Conservation (phyloP, 2,797 vertebrate genomes). For the Rhinella marina region DNA sequence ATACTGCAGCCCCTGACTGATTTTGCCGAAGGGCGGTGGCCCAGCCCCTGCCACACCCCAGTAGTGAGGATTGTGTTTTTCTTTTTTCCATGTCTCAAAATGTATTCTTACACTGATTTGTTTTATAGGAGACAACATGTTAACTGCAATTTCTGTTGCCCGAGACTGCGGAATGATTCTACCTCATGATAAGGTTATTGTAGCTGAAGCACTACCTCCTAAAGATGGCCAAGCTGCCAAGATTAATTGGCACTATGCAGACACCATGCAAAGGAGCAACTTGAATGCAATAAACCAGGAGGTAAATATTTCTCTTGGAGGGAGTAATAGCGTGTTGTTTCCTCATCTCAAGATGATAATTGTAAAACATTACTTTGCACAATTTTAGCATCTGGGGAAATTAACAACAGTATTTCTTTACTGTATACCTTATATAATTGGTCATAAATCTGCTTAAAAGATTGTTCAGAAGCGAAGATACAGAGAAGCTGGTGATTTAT, state of each 20-base stretch:
- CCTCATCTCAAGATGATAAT: background rate
- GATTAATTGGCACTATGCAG: conserved; percentile 95
- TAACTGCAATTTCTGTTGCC: conserved; percentile 97
- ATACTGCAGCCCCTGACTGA: too few species aligned
- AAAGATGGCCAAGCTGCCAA: conserved; percentile 91
- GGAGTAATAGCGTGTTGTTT: too few species aligned
- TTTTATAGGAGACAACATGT: conserved; percentile 92
- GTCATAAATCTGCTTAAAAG: too few species aligned
- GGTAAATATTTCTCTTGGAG: conserved; percentile 72
- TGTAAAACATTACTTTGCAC: too few species aligned
- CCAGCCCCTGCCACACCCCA: too few species aligned
- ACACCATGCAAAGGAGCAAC: conserved; percentile 79
- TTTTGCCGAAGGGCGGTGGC: too few species aligned
- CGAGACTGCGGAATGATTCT: conserved; percentile 98
- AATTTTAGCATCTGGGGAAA: too few species aligned
- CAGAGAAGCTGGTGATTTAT: too few species aligned
- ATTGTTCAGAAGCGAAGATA: too few species aligned
- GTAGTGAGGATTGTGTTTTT: background rate
- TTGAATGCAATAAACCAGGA: conserved; percentile 77
- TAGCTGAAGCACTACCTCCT: conserved; percentile 91
- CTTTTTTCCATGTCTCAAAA: background rate
- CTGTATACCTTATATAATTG: too few species aligned
- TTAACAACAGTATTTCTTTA: too few species aligned
- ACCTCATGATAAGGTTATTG: conserved; percentile 92
- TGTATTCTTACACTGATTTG: conserved; percentile 34